Evolutionary conservation across 2,888 invertebrate species (phyloP), one percentile per base, ranked within the genome.

Genomic region (Pandemis heparana): DNA sequence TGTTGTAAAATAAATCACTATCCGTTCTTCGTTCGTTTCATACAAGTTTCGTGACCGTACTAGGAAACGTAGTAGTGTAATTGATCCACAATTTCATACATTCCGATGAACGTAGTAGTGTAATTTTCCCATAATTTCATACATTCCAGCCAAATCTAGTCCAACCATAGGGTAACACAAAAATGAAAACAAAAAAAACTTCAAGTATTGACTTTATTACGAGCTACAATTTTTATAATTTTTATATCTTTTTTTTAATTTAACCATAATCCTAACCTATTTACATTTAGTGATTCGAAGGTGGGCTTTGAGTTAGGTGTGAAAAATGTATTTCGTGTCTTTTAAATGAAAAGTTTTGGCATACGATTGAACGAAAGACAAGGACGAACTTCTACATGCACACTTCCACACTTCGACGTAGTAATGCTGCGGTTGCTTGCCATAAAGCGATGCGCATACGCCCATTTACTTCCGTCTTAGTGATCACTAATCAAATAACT

Each of bases 201-300:
- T 12, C 9, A 46, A 43, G 18, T 63, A 38, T 65, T 69, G 53
- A 71, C 60, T 71, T 69, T 65, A 71, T 64, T 61, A 72, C 53
- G n/a, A 60, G 9, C 71, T 75, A 68, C 43, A 64, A 53, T 68
- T 70, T 64, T 75, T 68, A 75, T 71, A 68, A 62, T 64, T 64
- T 68, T 71, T 64, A 60, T 68, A n/a, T 46, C 7, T 60, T 48
- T 73, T 63, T 63, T 71, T 69, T 72, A 65, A 59, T 73, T 68
- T 63, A 63, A 39, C 60, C 59, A 64, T 70, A 51, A 61, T 60
- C 7, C 53, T 53, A 74, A 43, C 69, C 64, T 70, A 74, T 70
- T 51, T 74, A 74, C 68, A 73, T 48, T 61, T 59, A 73, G 64
- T 74, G 69, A 74, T 65, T 74, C 60, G 59, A 59, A 74, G 74